Conservation (phyloP, 1,140 invertebrate genomes). For the Cepaea nemoralis region DNA sequence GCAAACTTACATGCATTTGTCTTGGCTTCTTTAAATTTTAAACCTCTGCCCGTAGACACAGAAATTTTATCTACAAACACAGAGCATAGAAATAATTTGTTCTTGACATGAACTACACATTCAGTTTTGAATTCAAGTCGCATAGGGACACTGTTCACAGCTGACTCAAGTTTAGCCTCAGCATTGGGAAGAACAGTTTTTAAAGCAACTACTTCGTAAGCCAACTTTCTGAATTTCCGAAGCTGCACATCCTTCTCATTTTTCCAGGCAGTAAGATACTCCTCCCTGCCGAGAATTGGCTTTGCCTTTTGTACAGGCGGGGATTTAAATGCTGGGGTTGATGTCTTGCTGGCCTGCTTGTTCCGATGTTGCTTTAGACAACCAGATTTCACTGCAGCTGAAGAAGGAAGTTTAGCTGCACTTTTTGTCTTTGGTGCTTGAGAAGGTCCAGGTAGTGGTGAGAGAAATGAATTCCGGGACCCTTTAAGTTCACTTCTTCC, state of each 20-base stretch:
- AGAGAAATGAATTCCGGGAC: no score
- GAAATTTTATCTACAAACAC: slow-evolving; percentile 50
- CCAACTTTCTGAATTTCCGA: slow-evolving; percentile 38
- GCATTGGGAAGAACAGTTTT: slow-evolving; percentile 43
- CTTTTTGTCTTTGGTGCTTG: neutral
- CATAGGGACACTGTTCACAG: slow-evolving; percentile 37
- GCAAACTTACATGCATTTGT: slow-evolving; percentile 57
- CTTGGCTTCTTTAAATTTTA: slow-evolving; percentile 58
- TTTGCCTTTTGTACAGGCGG: neutral
- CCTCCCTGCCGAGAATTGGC: neutral
- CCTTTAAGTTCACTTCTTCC: no score
- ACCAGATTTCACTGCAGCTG: no score
- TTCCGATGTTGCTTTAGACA: no score
- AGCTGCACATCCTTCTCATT: no score
- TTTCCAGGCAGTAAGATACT: no score
- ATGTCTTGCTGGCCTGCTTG: no score
- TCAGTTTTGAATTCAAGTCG: slow-evolving; percentile 16
- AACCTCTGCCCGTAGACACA: slow-evolving; percentile 44
- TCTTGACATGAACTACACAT: slow-evolving; percentile 27
- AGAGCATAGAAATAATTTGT: slow-evolving; percentile 47
- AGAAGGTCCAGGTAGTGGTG: slow-evolving; percentile 13
- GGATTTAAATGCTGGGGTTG: no score
- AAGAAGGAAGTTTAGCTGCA: neutral
- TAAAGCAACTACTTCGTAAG: slow-evolving; percentile 38
- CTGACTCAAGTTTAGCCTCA: slow-evolving; percentile 41